Evolutionary conservation across 2,888 invertebrate species (phyloP), one percentile per base, ranked within the genome.

Genomic region (Lithophane socia): DNA sequence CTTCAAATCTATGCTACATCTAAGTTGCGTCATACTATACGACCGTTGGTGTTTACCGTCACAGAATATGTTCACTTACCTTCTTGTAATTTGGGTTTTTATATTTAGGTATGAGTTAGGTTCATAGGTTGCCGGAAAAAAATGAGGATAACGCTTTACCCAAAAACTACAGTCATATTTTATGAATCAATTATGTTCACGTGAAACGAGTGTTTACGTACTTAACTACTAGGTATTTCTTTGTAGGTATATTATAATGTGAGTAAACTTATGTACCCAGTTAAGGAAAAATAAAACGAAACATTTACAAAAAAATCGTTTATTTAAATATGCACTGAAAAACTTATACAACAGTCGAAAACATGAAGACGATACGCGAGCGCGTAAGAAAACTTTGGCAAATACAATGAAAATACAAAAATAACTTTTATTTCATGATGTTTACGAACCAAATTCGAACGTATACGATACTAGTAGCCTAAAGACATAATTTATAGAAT

Each of bases 301-400:
- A 71, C 37, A 84, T 71, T 86, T 88, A 88, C 81, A 89, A 90
- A 91, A 92, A 89, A 85, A 88, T 78, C 83, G 94, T 94, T 88
- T 94, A 94, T 93, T 95, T 94, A 95, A 94, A 96, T 95, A 95
- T 94, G 93, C 92, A 95, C 92, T 93, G 95, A 95, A 94, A 94
- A 94, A 95, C 95, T 94, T 95, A 94, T 93, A 95, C 94, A 94
- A 94, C 94, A 91, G 90, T 88, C 89, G 92, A 91, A 89, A 89
- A 86, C 81, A 89, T 89, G 87, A 79, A 86, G 79, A 86, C 85
- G 79, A 88, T 88, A 88, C 88, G 81, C 87, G 83, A 86, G 82
- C 87, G 90, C 88, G 91, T 87, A 84, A 63, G 74, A 70, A 58
- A 90, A 92, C 93, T 93, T 93, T 94, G 92, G 93, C 90, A 91